Evolutionary conservation across 1,140 invertebrate genomes (phyloP).

Genomic region (Prorops nasuta): DNA sequence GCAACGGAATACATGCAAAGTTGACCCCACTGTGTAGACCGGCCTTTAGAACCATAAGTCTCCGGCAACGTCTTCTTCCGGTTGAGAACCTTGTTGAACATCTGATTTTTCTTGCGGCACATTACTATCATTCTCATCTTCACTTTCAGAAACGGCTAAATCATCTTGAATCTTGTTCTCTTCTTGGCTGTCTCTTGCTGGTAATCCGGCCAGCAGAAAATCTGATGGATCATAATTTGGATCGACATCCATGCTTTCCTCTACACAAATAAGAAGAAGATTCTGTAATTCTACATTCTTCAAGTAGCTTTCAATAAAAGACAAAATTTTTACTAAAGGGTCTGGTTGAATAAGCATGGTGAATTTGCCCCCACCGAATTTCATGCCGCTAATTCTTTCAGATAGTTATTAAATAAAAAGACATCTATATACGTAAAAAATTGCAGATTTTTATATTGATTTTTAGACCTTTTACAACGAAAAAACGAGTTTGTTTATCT

Average conservation of each 20-base stretch:
- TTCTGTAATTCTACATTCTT: constrained; percentile 8
- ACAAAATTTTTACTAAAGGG: background rate
- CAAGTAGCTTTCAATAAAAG: too few relatives aligned
- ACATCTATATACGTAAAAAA: background rate
- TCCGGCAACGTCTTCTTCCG: constrained; percentile 54
- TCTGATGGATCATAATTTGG: constrained; percentile 86
- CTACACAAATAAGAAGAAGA: constrained; percentile 43
- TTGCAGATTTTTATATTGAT: too few relatives aligned
- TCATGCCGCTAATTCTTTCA: constrained; percentile 1
- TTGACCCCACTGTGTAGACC: too few relatives aligned
- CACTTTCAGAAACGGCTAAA: constrained; percentile 77
- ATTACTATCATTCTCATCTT: constrained; percentile 62
- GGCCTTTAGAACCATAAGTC: constrained; percentile 62
- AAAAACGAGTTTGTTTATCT: too few relatives aligned
- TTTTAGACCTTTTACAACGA: too few relatives aligned
- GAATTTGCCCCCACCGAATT: too few relatives aligned
- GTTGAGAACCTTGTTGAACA: constrained; percentile 29
- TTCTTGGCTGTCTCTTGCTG: constrained; percentile 47
- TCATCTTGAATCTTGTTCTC: constrained; percentile 66
- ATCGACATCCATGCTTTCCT: constrained; percentile 78
- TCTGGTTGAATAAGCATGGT: background rate
- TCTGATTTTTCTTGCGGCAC: constrained; percentile 29
- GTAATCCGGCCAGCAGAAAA: constrained; percentile 67
- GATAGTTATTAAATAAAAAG: background rate
- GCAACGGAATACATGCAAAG: too few relatives aligned